These are phyloP conservation scores for Champsocephalus gunnari DNA, from an alignment of 2,797 vertebrate species.

Conservation along the genomic window DNA sequence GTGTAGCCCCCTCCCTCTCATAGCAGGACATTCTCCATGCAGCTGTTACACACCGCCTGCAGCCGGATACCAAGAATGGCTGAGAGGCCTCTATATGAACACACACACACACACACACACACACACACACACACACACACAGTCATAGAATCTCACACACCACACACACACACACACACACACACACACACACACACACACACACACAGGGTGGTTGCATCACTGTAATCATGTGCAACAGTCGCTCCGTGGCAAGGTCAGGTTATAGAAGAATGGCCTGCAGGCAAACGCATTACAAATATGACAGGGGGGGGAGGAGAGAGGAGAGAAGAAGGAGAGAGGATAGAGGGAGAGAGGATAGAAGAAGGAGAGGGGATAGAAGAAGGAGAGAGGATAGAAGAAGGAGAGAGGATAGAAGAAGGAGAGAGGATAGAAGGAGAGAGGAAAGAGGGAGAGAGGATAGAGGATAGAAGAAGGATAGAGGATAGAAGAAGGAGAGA, in stretches of 20 bases:
- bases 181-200: slow-evolving; percentile 17
- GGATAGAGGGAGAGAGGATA: too few species aligned
- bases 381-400: too few species aligned
- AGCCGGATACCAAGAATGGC: slow-evolving; percentile 56
- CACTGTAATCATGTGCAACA: slow-evolving; percentile 72
- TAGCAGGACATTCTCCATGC: slow-evolving; percentile 56
- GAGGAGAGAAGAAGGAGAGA: too few species aligned
- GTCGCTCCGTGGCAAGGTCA: slow-evolving; percentile 65
- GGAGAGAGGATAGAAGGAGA: too few species aligned
- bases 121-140: slow-evolving; percentile 14
- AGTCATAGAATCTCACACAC: too few species aligned
- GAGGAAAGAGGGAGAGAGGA: too few species aligned
- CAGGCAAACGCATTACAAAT: slow-evolving; percentile 68
- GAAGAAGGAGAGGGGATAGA: too few species aligned
- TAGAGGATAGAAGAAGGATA: too few species aligned
- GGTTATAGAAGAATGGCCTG: slow-evolving; percentile 62
- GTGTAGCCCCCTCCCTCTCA: slow-evolving; percentile 37
- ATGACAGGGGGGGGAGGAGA: slow-evolving; percentile 27
- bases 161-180: slow-evolving; percentile 21
- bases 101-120: slow-evolving; percentile 28
- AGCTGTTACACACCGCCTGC: slow-evolving; percentile 67
- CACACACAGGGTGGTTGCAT: slow-evolving; percentile 49
- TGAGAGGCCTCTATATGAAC: slow-evolving; percentile 43
- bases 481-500: too few species aligned
- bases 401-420: too few species aligned